Base-by-base conservation (phyloP, 1,140 invertebrate species). In the Drosophila tropicalis region DNA sequence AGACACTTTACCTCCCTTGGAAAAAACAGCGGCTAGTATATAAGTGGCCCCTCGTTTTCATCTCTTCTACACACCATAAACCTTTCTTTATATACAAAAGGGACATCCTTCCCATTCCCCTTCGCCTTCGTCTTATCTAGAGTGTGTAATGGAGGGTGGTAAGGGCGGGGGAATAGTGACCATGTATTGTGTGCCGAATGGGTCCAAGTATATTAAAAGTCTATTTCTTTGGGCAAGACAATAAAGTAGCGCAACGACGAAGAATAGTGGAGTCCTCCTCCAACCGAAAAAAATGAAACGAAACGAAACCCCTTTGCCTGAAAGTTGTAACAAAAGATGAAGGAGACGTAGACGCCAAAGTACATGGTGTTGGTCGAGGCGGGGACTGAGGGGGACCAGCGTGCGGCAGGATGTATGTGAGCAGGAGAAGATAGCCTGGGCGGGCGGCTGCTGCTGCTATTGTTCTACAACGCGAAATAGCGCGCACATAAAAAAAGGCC, bases 221-320 rank as follows among this genome's bases (percentile, higher is more conserved):
- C 79, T 87, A 86, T 86, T 86, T 82, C 83, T 86, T 87, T 87
- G 76, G 83, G 83, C 82, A 86, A 87, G 82, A 86, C 83, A 82
- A 86, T 86, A 86, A 87, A 79, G 68, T 76, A 82, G 79, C 58
- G 76, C 68, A 65, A 62, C 60, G 64, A 63, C 67, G 62, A 70
- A 25, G 67, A 76, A 69, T 65, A 62, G 62, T 36, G 47, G 62
- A 66, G 36, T n/a, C n/a, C 60, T 29, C 22, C 15, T 64, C 36
- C 39, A 15, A 39, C 54, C 34, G 51, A 34, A 32, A 4, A 40
- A 64, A 36, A 51, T 7, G 15, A 51, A 22, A 36, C 34, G 34
- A 36, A 29, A 36, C 34, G 15, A 12, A 51, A 22, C 44, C 44
- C 44, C 44, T 51, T 29, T 17, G 40, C 29, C 54, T 17, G 13